phyloP scores from a whole-genome alignment of 2,797 vertebrate genomes.

The Gouania willdenowi region DNA sequence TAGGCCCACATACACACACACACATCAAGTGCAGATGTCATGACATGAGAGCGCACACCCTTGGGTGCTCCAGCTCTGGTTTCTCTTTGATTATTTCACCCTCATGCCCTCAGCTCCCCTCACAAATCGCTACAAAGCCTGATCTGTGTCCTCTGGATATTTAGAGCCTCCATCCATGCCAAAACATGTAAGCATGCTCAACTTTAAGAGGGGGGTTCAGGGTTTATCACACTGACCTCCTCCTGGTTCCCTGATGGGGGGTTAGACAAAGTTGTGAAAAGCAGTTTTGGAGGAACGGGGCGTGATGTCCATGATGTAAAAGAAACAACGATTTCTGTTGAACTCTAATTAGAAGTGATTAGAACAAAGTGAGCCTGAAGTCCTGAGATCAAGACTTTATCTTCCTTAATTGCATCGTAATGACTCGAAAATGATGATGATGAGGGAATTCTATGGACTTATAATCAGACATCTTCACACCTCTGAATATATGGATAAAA shows the following conservation, averaged over 20 bases:
- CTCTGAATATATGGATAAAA: neutral
- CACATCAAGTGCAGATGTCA: constrained; percentile 14
- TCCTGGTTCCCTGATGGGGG: constrained; percentile 26
- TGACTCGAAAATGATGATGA: constrained; percentile 39
- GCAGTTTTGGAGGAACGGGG: constrained; percentile 16
- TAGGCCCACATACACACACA: neutral
- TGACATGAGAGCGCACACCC: constrained; percentile 22
- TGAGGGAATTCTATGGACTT: constrained; percentile 1
- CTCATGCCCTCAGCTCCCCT: constrained; percentile 43
- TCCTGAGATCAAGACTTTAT: constrained; percentile 25
- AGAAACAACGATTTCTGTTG: constrained; percentile 34
- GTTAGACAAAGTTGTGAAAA: constrained; percentile 47
- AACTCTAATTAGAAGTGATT: constrained; percentile 43
- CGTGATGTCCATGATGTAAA: neutral
- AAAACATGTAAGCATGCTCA: constrained; percentile 56
- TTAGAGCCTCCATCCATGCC: constrained; percentile 46
- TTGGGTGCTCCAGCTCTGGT: constrained; percentile 45
- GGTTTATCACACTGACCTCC: constrained; percentile 29
- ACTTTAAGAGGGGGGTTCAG: constrained; percentile 4
- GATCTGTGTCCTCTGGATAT: constrained; percentile 63
- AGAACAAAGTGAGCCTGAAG: constrained; percentile 32
- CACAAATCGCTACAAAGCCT: constrained; percentile 49
- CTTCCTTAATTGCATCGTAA: constrained; percentile 39
- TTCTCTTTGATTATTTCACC: constrained; percentile 60
- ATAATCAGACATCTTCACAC: neutral